Evolutionary conservation across 2,888 invertebrate genomes (phyloP).

Genomic region (Isoperla grammatica): DNA sequence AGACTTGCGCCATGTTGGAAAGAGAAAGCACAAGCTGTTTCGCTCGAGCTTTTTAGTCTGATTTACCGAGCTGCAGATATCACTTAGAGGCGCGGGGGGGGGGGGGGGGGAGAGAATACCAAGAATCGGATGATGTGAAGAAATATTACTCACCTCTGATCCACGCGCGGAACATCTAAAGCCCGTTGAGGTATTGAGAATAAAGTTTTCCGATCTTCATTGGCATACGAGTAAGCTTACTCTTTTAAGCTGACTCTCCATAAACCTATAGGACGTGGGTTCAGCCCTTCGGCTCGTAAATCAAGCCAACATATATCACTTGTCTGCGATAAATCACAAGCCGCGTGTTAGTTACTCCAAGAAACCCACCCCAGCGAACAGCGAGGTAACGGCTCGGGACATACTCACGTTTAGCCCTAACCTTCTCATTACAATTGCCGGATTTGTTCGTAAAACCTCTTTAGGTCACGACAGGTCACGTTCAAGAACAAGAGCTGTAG

Average conservation of each 20-base stretch:
- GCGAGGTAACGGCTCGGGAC: constrained; percentile 32
- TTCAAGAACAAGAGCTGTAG: background rate
- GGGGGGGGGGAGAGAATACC: constrained; percentile 1
- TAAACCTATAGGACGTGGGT: constrained; percentile 3
- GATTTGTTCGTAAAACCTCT: background rate
- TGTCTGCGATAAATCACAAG: constrained; percentile 44
- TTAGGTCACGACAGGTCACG: background rate
- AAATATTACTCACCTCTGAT: constrained; percentile 25
- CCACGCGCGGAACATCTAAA: constrained; percentile 1
- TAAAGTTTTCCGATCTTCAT: constrained; percentile 2
- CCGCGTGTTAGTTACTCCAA: background rate
- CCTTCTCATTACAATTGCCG: background rate
- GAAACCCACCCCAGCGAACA: background rate
- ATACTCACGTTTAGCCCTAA: background rate
- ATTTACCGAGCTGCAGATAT: constrained; percentile 26
- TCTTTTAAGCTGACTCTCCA: constrained; percentile 15
- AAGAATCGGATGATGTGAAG: constrained; percentile 18
- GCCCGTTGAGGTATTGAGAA: no score
- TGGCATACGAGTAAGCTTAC: constrained; percentile 1
- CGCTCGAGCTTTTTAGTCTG: constrained; percentile 24
- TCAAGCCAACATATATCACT: constrained; percentile 44
- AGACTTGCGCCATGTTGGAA: constrained; percentile 18
- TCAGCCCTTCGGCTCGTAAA: constrained; percentile 39
- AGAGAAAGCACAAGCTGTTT: constrained; percentile 25
- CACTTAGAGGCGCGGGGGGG: constrained; percentile 21